These are phyloP conservation scores for Musca domestica DNA, from an alignment of 1,140 invertebrate genomes.

Conservation along the genomic window DNA sequence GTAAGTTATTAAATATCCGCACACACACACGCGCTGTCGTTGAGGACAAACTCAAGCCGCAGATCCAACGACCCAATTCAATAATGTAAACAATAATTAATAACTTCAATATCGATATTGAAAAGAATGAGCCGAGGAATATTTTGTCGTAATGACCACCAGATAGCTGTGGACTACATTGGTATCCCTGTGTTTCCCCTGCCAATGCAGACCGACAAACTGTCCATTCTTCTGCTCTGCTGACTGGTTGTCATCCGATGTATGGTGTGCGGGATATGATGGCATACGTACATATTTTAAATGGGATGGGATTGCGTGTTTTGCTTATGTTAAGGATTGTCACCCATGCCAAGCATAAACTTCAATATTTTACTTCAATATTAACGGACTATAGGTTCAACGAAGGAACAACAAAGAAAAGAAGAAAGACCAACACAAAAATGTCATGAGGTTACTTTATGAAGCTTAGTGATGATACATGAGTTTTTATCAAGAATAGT, in stretches of 20 bases:
- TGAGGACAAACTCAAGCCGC: neutral
- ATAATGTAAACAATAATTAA: constrained; percentile 13
- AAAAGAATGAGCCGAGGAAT: neutral
- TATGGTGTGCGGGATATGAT: neutral
- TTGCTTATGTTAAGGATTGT: constrained; percentile 8
- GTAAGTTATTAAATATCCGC: constrained; percentile 1
- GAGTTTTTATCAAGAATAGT: too few relatives aligned
- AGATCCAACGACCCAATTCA: neutral
- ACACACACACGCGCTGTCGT: neutral
- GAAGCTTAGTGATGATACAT: too few relatives aligned
- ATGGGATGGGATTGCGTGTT: constrained; percentile 19
- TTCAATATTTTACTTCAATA: too few relatives aligned
- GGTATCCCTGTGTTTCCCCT: neutral
- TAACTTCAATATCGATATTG: constrained; percentile 7
- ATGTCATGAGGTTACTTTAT: too few relatives aligned
- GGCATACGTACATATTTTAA: neutral
- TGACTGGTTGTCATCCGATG: neutral
- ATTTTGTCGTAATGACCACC: constrained; percentile 14
- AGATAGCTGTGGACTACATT: neutral
- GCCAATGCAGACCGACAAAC: too few relatives aligned
- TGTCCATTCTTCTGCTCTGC: too few relatives aligned
- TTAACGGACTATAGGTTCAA: too few relatives aligned
- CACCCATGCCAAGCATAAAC: constrained; percentile 6
- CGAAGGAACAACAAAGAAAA: too few relatives aligned
- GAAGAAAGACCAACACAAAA: too few relatives aligned